A percentile compares a stretch with the other conserved stretches of the same genome.
Conservation (phyloP, 2,888 invertebrate genomes). For the Hydrotaea diabolus region DNA sequence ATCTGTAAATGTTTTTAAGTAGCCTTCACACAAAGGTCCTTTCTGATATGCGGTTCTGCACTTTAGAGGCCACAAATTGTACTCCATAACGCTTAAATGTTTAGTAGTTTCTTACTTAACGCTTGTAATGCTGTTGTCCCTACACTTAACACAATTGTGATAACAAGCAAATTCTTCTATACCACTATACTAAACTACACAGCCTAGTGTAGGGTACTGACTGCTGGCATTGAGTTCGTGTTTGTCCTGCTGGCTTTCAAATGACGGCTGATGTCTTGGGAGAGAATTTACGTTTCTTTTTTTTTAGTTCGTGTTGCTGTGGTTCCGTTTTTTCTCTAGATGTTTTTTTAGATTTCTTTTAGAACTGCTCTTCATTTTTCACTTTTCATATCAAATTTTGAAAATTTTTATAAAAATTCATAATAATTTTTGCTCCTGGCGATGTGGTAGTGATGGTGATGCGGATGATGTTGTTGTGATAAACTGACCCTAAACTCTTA, state of each 20-base stretch:
- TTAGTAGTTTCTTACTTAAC: too few relatives aligned
- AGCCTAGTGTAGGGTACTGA: conserved; percentile 10
- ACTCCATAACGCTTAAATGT: too few relatives aligned
- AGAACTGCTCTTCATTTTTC: conserved; percentile 65
- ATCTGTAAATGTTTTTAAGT: too few relatives aligned
- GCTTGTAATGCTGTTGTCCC: too few relatives aligned
- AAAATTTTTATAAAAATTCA: conserved; percentile 65
- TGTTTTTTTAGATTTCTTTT: conserved; percentile 50
- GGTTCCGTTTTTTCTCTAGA: conserved; percentile 48
- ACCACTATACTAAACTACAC: too few relatives aligned
- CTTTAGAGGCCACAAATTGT: too few relatives aligned
- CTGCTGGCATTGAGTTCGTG: conserved; percentile 42
- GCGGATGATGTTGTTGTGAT: conserved; percentile 42
- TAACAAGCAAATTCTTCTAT: too few relatives aligned
- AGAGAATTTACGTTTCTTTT: conserved; percentile 69
- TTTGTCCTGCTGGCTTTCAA: conserved; percentile 50
- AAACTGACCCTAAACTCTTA: conserved; percentile 64
- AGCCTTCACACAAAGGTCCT: too few relatives aligned
- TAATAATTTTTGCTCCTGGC: conserved; percentile 54
- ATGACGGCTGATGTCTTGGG: conserved; percentile 71
- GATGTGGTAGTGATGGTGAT: conserved; percentile 8
- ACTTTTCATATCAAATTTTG: conserved; percentile 66
- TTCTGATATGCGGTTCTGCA: too few relatives aligned
- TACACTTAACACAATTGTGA: too few relatives aligned
- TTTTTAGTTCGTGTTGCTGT: conserved; percentile 11